Evolutionary conservation across 2,888 invertebrate species (phyloP), one percentile per base, ranked within the genome.

Genomic region (Temnothorax rugatulus): DNA sequence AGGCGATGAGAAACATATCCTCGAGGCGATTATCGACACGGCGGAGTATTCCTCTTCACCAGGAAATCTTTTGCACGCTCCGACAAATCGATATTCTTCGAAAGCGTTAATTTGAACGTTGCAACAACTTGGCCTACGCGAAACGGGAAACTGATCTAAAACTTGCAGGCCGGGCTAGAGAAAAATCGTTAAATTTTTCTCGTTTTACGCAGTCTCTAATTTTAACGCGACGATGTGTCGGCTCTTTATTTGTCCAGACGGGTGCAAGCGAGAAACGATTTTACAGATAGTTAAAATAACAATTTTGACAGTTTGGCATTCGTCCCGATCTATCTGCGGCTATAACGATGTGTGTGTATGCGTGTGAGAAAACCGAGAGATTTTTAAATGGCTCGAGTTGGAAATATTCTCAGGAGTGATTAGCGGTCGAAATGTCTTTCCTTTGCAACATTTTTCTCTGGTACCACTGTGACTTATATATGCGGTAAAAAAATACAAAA

Each of bases 281-380:
- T 61, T 75, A 61, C 47, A 63, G 9, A 63, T 50, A 50, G 63
- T 75, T 47, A 75, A 63, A 75, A 75, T 64, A 75, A 75, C 34
- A 75, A 38, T 63, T 75, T 25, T 50, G 34, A 74, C 44, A 75
- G 47, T 47, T 47, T 75, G 75, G 38, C 73, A 25, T 41, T 5
- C 41, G 41, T 57, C 73, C 41, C 38, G 21, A 57, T 41, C 15
- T 73, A 38, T 34, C 21, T 38, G 21, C 18, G 21, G 25, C 21
- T 21, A 15, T 9, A 54, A 54, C 8, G 4, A 21, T 34, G 4
- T 21, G 52, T 8, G 13, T 21, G 47, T 21, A 2, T 0, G 3
- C 15, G 52, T n/a, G 13, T 18, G 21, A 38, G 13, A 68, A 34
- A 5, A 50, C 2, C 18, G 38, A 1, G 29, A 57, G 25, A 73